These are phyloP conservation scores for Rhabdomys dilectus DNA, from an alignment of 2,113 vertebrate genomes.

Conservation along the genomic window DNA sequence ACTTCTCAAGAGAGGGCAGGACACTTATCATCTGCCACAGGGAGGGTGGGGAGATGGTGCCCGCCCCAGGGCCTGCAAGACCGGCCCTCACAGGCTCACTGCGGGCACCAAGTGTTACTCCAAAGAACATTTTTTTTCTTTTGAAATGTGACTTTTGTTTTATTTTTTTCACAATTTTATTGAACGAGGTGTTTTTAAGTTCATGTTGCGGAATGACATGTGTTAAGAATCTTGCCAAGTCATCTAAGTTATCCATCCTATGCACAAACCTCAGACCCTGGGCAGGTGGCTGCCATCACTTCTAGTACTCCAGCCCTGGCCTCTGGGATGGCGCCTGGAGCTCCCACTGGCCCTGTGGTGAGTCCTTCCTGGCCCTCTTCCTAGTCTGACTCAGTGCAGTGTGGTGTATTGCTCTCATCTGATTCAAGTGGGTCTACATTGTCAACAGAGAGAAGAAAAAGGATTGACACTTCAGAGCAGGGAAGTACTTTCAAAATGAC, in stretches of 20 bases:
- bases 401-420: neutral
- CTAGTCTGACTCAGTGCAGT: neutral
- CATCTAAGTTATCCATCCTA: neutral
- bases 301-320: no score
- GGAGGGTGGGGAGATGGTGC: neutral
- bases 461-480: neutral
- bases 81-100: neutral
- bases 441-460: neutral
- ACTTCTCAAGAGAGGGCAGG: neutral
- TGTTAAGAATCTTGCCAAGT: neutral
- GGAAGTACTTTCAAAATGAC: neutral
- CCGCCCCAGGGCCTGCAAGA: neutral
- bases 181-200: neutral
- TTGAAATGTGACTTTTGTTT: neutral
- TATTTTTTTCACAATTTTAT: neutral
- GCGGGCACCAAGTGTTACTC: no score
- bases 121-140: neutral
- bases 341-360: neutral
- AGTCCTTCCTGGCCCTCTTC: neutral
- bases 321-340: neutral
- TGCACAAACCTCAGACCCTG: rapidly evolving
- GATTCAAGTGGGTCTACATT: neutral
- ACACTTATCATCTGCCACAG: neutral
- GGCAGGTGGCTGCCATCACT: neutral
- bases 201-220: rapidly evolving